phyloP scores from a whole-genome alignment of 64 coral and sea anemone species.

The Acropora tenuis region DNA sequence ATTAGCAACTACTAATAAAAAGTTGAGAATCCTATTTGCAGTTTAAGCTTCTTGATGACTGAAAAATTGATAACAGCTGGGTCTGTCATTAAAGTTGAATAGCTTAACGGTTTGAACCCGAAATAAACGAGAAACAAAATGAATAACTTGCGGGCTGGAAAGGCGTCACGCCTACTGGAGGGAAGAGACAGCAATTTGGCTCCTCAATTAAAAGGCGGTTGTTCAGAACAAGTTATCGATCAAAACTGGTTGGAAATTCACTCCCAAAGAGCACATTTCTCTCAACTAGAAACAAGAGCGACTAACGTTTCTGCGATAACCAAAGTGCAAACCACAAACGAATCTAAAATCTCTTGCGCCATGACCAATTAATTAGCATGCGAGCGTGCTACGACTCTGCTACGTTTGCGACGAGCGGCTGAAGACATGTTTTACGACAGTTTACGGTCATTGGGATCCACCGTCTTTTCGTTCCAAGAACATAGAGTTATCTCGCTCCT shows the following conservation, averaged over 20 bases:
- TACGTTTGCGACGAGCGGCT: not conserved
- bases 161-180: not conserved
- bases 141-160: not conserved
- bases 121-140: not conserved
- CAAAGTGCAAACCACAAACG: not conserved
- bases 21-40: too few species aligned
- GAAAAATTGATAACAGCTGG: not conserved
- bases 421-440: not conserved
- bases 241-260: not conserved
- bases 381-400: not conserved
- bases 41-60: not conserved
- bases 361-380: not conserved
- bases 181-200: not conserved
- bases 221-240: not conserved
- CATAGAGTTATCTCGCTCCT: too few species aligned
- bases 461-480: too few species aligned
- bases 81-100: not conserved
- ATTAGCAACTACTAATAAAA: too few species aligned
- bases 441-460: too few species aligned
- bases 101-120: not conserved
- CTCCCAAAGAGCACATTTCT: not conserved
- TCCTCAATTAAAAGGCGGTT: not conserved
- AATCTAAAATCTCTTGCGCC: not conserved
- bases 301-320: not conserved
- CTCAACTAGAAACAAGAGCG: not conserved